Conservation (phyloP, 2,113 vertebrate genomes). For the Xenotilapia flavipinnis region DNA sequence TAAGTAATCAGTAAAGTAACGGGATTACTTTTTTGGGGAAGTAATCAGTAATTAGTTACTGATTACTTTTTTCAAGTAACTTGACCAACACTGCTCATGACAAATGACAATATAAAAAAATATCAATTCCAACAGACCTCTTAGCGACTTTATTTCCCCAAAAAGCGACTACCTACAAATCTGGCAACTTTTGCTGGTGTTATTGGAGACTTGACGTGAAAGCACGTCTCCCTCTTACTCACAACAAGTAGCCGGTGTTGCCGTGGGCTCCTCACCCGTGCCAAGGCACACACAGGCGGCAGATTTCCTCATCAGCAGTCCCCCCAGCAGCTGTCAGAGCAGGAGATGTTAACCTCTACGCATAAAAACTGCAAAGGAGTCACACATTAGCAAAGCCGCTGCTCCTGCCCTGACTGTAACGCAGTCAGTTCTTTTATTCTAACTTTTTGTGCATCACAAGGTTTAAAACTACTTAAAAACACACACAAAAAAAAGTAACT, state of each 20-base stretch:
- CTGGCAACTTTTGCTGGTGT: background rate
- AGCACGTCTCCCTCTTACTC: background rate
- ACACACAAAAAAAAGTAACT: background rate
- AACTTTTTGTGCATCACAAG: background rate
- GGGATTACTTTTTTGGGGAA: too few species aligned
- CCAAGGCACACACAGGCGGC: background rate
- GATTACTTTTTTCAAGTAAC: too few species aligned
- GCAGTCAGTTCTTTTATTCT: rapidly evolving
- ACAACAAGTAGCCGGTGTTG: background rate
- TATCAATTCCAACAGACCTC: background rate
- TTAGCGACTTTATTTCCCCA: rapidly evolving
- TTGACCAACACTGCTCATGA: background rate
- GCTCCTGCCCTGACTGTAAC: background rate
- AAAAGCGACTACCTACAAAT: background rate
- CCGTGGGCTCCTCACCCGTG: background rate
- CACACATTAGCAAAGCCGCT: background rate
- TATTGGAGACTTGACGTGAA: background rate
- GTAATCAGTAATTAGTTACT: too few species aligned
- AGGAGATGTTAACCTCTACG: background rate
- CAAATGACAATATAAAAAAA: background rate
- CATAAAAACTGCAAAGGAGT: background rate
- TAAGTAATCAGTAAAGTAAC: too few species aligned
- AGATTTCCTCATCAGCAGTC: background rate
- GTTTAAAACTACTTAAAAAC: background rate
- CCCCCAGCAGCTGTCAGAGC: background rate